Conservation (phyloP, 2,113 vertebrate species). For the Lophura nycthemera region DNA sequence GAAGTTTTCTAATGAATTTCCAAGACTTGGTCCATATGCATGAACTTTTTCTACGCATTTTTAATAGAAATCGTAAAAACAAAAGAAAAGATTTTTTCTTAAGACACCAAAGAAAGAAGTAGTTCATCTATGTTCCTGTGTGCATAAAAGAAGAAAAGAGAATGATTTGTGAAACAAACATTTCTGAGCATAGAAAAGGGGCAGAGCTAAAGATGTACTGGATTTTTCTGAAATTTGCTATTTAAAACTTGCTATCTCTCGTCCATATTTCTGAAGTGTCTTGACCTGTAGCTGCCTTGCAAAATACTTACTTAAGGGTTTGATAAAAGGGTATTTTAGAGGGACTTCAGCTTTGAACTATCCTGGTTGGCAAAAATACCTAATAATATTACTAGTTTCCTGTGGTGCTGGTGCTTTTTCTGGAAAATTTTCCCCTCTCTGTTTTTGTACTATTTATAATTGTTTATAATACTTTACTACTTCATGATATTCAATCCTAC, state of each 20-base stretch:
- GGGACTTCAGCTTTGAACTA: not conserved
- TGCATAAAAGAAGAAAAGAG: not conserved
- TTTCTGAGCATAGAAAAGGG: not conserved
- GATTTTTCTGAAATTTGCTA: not conserved
- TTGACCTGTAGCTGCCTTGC: not conserved
- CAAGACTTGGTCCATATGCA: not conserved
- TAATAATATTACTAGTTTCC: not conserved
- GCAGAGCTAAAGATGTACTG: not conserved
- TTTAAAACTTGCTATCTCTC: not conserved
- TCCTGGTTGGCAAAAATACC: not conserved
- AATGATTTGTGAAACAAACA: not conserved
- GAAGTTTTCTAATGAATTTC: slow-evolving; percentile 16
- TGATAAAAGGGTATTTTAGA: not conserved
- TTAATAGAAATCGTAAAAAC: not conserved
- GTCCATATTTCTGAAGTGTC: not conserved
- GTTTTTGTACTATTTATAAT: not conserved
- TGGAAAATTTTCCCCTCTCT: not conserved
- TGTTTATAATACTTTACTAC: not conserved
- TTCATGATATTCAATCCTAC: not conserved
- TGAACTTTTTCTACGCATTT: not conserved
- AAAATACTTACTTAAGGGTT: not conserved
- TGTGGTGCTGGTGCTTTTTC: not conserved
- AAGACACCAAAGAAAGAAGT: not conserved
- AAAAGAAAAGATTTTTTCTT: not conserved
- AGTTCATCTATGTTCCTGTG: not conserved